Conservation (phyloP, 2,113 vertebrate species). For the Nyctereutes procyonoides region DNA sequence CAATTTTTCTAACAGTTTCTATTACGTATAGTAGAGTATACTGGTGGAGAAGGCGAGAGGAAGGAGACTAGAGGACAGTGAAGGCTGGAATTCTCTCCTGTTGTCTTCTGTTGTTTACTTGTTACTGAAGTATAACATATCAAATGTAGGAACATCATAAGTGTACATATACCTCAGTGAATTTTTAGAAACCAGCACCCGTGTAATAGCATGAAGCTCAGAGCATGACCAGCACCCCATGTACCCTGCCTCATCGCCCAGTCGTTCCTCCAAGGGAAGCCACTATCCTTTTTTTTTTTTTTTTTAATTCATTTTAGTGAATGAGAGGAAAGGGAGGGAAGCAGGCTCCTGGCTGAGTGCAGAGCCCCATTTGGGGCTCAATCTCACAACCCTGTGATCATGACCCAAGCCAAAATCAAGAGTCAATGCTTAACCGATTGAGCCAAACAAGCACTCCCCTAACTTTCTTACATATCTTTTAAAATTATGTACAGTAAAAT, state of each 20-base stretch:
- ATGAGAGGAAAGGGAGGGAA: not conserved
- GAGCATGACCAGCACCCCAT: not conserved
- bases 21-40: not conserved
- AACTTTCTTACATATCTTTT: not conserved
- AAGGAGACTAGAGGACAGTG: not conserved
- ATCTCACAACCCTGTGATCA: not conserved
- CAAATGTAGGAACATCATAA: not conserved
- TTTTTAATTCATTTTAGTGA: not conserved
- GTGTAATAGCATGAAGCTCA: not conserved
- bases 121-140: not conserved
- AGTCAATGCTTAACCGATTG: not conserved
- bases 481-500: not conserved
- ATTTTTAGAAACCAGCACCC: not conserved
- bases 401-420: not conserved
- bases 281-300: not conserved
- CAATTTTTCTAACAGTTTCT: not conserved
- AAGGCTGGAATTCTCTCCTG: not conserved
- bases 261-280: not conserved
- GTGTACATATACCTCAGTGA: not conserved
- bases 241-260: not conserved
- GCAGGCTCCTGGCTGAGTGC: not conserved
- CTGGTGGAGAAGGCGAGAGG: not conserved
- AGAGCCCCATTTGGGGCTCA: not conserved
- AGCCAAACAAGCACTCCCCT: not conserved
- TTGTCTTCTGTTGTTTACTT: not conserved